phyloP scores from a whole-genome alignment of 1,140 invertebrate genomes.

The Bombus superbus region DNA sequence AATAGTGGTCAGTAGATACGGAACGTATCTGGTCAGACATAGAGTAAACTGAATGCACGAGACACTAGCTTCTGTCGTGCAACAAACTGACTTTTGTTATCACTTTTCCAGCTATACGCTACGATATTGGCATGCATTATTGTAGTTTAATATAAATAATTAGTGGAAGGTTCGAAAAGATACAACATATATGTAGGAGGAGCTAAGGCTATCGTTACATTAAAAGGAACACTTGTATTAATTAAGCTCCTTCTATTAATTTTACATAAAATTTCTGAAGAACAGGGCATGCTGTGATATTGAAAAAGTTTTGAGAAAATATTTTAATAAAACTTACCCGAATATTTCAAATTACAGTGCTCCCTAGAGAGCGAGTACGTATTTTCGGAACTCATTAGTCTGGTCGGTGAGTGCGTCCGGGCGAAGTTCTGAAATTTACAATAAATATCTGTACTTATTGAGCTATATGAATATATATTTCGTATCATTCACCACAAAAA shows the following conservation, averaged over 20 bases:
- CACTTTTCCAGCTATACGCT: too few relatives aligned
- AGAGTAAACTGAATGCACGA: neutral
- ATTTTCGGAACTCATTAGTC: constrained; percentile 82
- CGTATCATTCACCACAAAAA: constrained; percentile 24
- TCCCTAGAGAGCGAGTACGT: constrained; percentile 80
- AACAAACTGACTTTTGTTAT: neutral
- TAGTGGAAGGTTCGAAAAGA: neutral
- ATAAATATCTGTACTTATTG: constrained; percentile 29
- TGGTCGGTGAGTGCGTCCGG: constrained; percentile 81
- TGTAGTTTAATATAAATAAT: neutral
- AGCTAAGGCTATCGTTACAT: neutral
- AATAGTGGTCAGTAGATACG: neutral
- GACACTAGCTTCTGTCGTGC: neutral
- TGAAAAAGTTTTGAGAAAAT: neutral
- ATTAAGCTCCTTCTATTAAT: too few relatives aligned
- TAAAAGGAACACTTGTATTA: neutral
- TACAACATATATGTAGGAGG: too few relatives aligned
- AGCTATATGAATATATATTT: neutral
- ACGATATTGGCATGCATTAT: too few relatives aligned
- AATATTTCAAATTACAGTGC: constrained; percentile 81
- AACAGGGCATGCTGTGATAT: neutral
- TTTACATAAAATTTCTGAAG: too few relatives aligned
- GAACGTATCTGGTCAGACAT: neutral
- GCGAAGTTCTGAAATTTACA: constrained; percentile 80
- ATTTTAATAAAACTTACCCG: constrained; percentile 72